Base-by-base conservation (phyloP, 1,140 invertebrate genomes). In the Aphidius ervi region DNA sequence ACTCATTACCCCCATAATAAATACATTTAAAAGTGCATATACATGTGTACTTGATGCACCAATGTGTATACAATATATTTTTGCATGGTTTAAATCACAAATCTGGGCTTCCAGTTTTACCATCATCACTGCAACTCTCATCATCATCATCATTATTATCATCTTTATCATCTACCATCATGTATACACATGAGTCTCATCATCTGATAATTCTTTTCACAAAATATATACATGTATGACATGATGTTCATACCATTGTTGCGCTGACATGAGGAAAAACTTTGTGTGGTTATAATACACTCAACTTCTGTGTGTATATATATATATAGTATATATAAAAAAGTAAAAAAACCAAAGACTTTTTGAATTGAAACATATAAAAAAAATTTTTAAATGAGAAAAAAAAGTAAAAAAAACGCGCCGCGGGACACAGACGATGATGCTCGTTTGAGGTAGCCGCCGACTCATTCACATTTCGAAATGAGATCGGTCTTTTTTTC, bases 381-480 rank as follows among this genome's bases (percentile, higher is more conserved):
- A 64, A 59, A 62, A 53, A 59, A 56, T 10, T 6, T 9, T 20
- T 16, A 47, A 59, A 54, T 55, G 59, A 53, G 48, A 63, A 50
- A 53, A 50, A 56, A 20, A n/a, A 42, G 20, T 53, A 61, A 56
- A 46, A 43, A 54, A 40, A 54, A 46, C 56, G 49, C 52, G 61
- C 56, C 56, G 63, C 56, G 56, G 56, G 59, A 61, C 47, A 58
- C 52, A 59, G 58, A 49, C 58, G 54, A 58, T 49, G 64, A 59
- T 60, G 57, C 62, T 62, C 62, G 65, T 66, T 66, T 66, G 65
- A 66, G 65, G 65, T 66, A 66, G 65, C 65, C 65, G 65, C 65
- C 65, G 57, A 58, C 65, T 66, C 65, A 66, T 66, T 66, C 65
- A 66, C 46, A 59, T 66, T 61, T 63, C 65, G 62, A 66, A 66